A percentile compares a stretch with the other conserved stretches of the same genome.
Conservation (phyloP, 2,888 invertebrate genomes). For the Epistrophella euchroma region DNA sequence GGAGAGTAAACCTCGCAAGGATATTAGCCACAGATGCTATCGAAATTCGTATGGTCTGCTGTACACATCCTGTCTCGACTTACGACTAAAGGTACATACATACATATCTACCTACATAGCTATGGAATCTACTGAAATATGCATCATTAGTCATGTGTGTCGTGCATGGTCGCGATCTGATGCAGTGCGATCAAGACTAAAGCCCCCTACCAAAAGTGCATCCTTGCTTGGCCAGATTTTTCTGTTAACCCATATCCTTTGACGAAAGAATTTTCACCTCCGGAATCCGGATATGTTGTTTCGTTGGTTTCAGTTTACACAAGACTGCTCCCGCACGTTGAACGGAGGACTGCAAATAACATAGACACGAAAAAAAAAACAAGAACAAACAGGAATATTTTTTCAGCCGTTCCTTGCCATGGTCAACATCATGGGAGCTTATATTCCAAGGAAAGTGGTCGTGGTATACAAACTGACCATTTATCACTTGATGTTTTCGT, state of each 20-base stretch:
- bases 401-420: conserved; percentile 46
- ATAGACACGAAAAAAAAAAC: not conserved
- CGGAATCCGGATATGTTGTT: conserved; percentile 58
- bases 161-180: conserved; percentile 7
- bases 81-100: not conserved
- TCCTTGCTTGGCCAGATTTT: conserved; percentile 38
- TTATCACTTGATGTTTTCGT: conserved; percentile 72
- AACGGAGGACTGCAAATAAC: conserved; percentile 24
- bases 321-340: conserved; percentile 19
- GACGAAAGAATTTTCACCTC: conserved; percentile 61
- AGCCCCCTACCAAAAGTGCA: conserved; percentile 14
- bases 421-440: conserved; percentile 16
- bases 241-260: conserved; percentile 36
- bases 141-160: conserved; percentile 72
- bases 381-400: conserved; percentile 21
- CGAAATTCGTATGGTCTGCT: not conserved
- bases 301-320: conserved; percentile 41
- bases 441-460: conserved; percentile 5
- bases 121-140: conserved; percentile 52
- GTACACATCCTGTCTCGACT: conserved; percentile 34
- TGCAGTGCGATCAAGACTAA: conserved; percentile 36
- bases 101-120: not conserved
- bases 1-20: not conserved
- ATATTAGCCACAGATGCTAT: conserved; percentile 31
- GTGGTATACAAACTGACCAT: conserved; percentile 63